Base-by-base conservation (phyloP, 2,888 invertebrate species). In the Melanostoma mellinum region DNA sequence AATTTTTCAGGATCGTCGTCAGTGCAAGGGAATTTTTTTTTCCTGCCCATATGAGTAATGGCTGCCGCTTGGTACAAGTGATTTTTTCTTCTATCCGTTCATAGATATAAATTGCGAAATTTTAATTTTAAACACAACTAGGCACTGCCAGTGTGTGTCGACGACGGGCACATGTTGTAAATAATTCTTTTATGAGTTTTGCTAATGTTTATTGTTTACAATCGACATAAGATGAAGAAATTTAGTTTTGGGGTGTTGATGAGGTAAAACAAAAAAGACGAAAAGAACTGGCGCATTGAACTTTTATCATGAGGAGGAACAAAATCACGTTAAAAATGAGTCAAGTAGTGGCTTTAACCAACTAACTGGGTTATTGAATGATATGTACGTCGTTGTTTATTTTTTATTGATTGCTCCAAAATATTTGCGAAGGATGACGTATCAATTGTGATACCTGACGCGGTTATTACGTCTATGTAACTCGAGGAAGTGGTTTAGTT, bases 51-150 rank as follows among this genome's bases (percentile, higher is more conserved):
- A 79, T 78, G 79, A 79, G 79, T 67, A 84, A 84, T 84, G 84
- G 84, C 84, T 84, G 84, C 79, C 84, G 69, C 71, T 65, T 63
- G 65, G 72, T 48, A 8, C 6, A 50, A 55, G 6, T 69, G 44
- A 53, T 38, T 55, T 73, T 44, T 55, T 56, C 56, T 67, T 44
- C 53, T 8, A 10, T 6, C n/a, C 20, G 32, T 32, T 53, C 10
- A n/a, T 8, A 9, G 52, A 30, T 30, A 40, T 35, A 46, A 46
- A 46, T 46, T 71, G 33, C 20, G 50, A 36, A 52, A 30, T 9
- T n/a, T 33, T 8, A 8, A 55, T 42, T 72, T 20, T 33, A 10
- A 3, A 46, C 44, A 10, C n/a, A 46, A 46, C n/a, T 46, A 20
- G 20, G 20, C 1, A 46, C 10, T 42, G 42, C 20, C 35, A 63